Evolutionary conservation across 2,888 invertebrate genomes (phyloP), one percentile per base, ranked within the genome.

Genomic region (Atherix ibis): DNA sequence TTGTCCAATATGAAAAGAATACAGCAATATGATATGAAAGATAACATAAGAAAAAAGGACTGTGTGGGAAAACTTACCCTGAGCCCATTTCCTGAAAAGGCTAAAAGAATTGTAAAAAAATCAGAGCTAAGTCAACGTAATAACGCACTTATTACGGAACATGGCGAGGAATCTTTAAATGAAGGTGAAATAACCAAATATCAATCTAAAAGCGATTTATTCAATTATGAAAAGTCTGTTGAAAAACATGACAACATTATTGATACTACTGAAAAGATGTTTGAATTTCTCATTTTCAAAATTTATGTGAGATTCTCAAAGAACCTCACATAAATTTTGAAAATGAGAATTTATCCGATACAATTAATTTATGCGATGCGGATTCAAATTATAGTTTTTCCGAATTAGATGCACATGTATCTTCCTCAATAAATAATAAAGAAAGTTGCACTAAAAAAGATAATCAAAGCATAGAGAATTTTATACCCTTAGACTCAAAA

Each of bases 311-410:
- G 15, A 14, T n/a, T n/a, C n/a, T n/a, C 15, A 6, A 6, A 6
- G 13, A 18, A 31, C 22, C 5, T 5, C 8, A 8, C 4, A 10
- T 12, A 22, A 4, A 6, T n/a, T 4, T 5, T 8, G 17, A 31
- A 10, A 14, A n/a, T 14, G 8, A 10, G 2, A 32, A 6, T 10
- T 6, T 8, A 8, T 22, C 10, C 6, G 22, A 22, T 22, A 8
- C 22, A 10, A 10, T 10, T 6, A 6, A 22, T 8, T 39, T 5
- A 35, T 43, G 49, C 12, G 61, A 59, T 35, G 56, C 58, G 0
- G 60, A 61, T 38, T 59, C 59, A 1, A 59, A 61, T 40, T 61
- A 59, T 35, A 59, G 59, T 35, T 59, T 59, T 34, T 59, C 61
- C 2, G 60, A 60, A 32, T n/a, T n/a, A n/a, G n/a, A n/a, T n/a